Base-by-base conservation (phyloP, 2,888 invertebrate species). In the Bursaphelenchus okinawaensis region DNA sequence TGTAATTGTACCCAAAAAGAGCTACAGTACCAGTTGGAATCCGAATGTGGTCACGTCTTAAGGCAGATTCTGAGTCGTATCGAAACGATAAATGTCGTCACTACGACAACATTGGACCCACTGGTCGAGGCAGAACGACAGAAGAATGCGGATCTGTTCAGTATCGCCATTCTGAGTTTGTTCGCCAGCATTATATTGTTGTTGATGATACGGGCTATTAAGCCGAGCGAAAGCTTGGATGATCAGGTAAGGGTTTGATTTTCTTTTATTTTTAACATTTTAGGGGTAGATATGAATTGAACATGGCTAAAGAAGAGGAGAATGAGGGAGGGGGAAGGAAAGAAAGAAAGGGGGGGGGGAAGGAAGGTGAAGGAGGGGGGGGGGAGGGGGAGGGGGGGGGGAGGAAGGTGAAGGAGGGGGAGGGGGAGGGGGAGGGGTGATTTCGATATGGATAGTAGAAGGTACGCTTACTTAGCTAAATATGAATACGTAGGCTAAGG, bases 181-280 rank as follows among this genome's bases (percentile, higher is more conserved):
- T 59, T 26, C 26, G 60, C 60, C 24, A 23, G 2, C 24, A 59
- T 29, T 12, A 59, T 59, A 16, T 22, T 59, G 20, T 1, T 59
- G 22, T 26, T 59, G 16, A 59, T 59, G 60, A 12, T 59, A 1
- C 52, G 60, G 20, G 40, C 50, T 3, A 56, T 59, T 1, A 59
- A 26, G 6, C 52, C 60, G 27, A 56, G 27, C 26, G 56, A 56
- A 6, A 56, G 16, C 19, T 19, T 56, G 26, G 56, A 59, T 27
- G 60, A 59, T 59, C 60, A 50, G 60, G 60, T 22, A n/a, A 59
- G 26, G 4, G 22, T 6, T 40, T 40, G 3, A 40, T 40, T n/a
- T n/a, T n/a, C n/a, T n/a, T n/a, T n/a, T n/a, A n/a, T n/a, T n/a
- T n/a, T n/a, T n/a, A n/a, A n/a, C n/a, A n/a, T n/a, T n/a, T n/a